Percentiles rank a stretch among this genome's conserved stretches.
phyloP scores from a whole-genome alignment of 2,113 vertebrate species.

The Prochilodus magdalenae region DNA sequence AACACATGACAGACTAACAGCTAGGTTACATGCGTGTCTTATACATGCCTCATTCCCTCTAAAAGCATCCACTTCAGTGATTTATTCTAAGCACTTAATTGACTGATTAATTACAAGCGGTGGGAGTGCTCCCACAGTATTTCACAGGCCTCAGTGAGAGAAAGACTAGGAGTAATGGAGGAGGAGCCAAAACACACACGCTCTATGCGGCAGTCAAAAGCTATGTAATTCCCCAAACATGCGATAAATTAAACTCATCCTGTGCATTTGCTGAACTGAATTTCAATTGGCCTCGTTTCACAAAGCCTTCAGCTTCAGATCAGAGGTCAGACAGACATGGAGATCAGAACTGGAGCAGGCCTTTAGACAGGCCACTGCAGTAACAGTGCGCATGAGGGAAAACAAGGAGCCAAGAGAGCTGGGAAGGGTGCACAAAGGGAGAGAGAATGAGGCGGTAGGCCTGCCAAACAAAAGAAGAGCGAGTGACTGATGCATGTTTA shows the following conservation, averaged over 20 bases:
- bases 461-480: background rate
- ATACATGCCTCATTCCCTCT: background rate
- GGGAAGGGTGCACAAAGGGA: background rate
- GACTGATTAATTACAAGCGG: slow-evolving; percentile 13
- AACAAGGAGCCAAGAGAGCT: slow-evolving; percentile 12
- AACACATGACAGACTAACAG: background rate
- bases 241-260: background rate
- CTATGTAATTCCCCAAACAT: background rate
- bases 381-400: background rate
- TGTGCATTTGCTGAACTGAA: background rate
- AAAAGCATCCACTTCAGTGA: background rate
- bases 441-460: background rate
- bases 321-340: background rate
- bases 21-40: background rate
- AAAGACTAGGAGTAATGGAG: background rate
- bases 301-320: background rate
- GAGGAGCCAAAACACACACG: background rate
- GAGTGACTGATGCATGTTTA: background rate
- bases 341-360: background rate
- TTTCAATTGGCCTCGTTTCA: background rate
- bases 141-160: background rate
- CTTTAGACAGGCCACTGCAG: background rate
- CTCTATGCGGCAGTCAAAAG: background rate
- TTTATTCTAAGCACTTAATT: slow-evolving; percentile 27
- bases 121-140: background rate